Evolutionary conservation across 2,797 vertebrate genomes (phyloP), one percentile per base, ranked within the genome.

Genomic region (Sebastes oblongus): DNA sequence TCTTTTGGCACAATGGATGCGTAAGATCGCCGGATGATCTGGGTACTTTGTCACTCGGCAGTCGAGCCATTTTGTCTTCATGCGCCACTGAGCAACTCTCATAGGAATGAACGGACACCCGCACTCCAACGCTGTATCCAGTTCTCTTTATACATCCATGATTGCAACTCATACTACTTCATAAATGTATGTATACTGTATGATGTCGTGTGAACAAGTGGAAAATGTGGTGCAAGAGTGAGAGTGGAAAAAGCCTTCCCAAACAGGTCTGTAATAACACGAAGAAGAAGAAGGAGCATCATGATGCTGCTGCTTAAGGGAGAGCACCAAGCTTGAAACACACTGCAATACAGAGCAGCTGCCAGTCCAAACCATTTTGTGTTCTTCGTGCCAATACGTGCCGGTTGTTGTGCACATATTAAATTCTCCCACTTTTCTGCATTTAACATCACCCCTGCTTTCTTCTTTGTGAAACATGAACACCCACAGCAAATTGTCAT

Each of bases 1-100:
- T 46, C 39, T 42, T 14, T 42, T 13, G 13, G 39, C 39, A 1
- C 39, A 16, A 42, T 42, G 39, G 39, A 42, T 42, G 39, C 2
- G 39, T 0, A 42, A 42, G 0, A 42, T 42, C 39, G 0, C 2
- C 0, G 39, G 39, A 16, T 42, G 39, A 42, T 6, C 6, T 0
- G 1, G 39, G 39, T 42, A 42, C 14, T 42, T 42, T 42, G 0
- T 42, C 39, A 16, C 39, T 42, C 39, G 39, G 13, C 39, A 42
- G 39, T 42, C 39, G 39, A 42, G 39, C 39, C 39, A 42, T 42
- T 42, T 16, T 42, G 39, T 0, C 14, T 42, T 42, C 14, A 42
- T 42, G 39, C 39, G 13, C 14, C 39, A 42, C 39, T 7, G 39
- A 16, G 39, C 39, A 42, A 42, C 39, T 42, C 3, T 42, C 39